Percentiles rank a stretch among this genome's conserved stretches.
Conservation (phyloP, 1,140 invertebrate species). For the Cotesia typhae region DNA sequence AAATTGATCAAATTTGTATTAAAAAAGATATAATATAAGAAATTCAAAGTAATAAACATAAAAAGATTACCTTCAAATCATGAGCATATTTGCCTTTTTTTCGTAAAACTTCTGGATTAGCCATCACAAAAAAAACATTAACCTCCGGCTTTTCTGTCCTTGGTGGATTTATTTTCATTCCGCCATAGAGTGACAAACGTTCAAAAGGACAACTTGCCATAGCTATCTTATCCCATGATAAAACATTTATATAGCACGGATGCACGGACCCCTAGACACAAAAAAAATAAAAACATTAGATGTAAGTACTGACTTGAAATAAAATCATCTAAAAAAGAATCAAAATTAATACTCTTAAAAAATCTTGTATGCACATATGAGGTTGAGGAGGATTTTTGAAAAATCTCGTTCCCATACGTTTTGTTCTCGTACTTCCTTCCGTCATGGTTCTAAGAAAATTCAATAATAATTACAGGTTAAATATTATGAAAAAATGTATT, state of each 20-base stretch:
- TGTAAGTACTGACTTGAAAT: constrained; percentile 46
- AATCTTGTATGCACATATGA: constrained; percentile 78
- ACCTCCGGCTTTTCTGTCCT: constrained; percentile 70
- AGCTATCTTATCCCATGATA: constrained; percentile 77
- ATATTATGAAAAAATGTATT: not conserved
- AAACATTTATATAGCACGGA: constrained; percentile 72
- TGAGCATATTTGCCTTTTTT: constrained; percentile 73
- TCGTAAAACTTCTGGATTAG: constrained; percentile 74
- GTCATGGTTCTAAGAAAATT: constrained; percentile 48
- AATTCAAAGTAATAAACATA: not conserved
- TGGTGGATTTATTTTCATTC: constrained; percentile 73
- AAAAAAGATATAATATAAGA: not conserved
- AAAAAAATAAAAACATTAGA: not conserved
- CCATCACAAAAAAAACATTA: constrained; percentile 76
- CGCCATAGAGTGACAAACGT: constrained; percentile 74
- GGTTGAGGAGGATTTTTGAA: constrained; percentile 79
- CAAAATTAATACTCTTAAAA: constrained; percentile 61
- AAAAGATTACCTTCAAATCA: constrained; percentile 66
- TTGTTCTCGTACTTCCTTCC: constrained; percentile 52
- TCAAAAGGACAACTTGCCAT: constrained; percentile 71
- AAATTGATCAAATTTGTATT: constrained; percentile 10
- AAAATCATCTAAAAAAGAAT: constrained; percentile 47
- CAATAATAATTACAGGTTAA: not conserved
- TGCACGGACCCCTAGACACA: constrained; percentile 52
- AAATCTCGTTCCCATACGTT: constrained; percentile 62